A percentile compares a stretch with the other conserved stretches of the same genome.
phyloP scores from a whole-genome alignment of 2,888 invertebrate species.

The Capitulum mitella region DNA sequence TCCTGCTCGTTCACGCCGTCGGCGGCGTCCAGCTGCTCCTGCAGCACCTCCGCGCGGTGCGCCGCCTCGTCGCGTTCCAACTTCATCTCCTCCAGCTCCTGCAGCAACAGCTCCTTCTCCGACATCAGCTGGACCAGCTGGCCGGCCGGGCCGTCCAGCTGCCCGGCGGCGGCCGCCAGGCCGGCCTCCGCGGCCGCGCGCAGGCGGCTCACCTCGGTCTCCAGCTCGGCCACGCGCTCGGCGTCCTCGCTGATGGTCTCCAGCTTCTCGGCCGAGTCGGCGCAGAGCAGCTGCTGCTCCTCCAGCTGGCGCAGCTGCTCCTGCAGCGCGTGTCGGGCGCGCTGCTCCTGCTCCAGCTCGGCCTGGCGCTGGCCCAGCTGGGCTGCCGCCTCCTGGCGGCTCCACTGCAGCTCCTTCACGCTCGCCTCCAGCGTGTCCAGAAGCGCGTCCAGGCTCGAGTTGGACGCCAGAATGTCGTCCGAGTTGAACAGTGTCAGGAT shows the following conservation, averaged over 20 bases:
- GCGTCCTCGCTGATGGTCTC: conserved; percentile 14
- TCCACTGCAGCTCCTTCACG: neutral
- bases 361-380: too few relatives aligned
- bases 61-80: neutral
- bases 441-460: neutral
- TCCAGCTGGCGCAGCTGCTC: too few relatives aligned
- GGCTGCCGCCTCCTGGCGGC: neutral
- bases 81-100: neutral
- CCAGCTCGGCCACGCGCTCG: conserved; percentile 19
- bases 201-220: neutral
- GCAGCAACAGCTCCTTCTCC: neutral
- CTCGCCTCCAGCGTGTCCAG: neutral
- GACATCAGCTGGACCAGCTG: neutral
- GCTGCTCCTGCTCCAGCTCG: neutral
- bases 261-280: neutral
- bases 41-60: neutral
- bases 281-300: neutral
- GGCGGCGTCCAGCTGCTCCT: neutral
- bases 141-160: neutral
- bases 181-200: neutral
- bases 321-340: neutral
- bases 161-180: neutral
- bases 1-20: neutral
- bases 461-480: neutral
- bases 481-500: neutral